These are phyloP conservation scores for Melinaea menophilus DNA, from an alignment of 2,888 invertebrate genomes.

Conservation along the genomic window DNA sequence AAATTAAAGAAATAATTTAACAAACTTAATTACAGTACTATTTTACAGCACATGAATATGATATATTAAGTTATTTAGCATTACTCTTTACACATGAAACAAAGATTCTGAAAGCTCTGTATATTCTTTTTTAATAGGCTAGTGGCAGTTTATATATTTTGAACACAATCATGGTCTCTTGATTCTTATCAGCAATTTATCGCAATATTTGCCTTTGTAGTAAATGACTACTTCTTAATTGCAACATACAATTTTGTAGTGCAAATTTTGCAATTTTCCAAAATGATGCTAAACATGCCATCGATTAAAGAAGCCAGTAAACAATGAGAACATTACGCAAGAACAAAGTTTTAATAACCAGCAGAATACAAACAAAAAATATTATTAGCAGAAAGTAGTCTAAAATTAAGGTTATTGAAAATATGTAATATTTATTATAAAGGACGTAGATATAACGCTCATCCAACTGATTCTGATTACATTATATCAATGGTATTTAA, in stretches of 20 bases:
- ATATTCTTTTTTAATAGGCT: conserved; percentile 4
- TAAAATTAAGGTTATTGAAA: too few species aligned
- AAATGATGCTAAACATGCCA: neutral
- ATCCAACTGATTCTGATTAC: neutral
- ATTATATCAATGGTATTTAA: neutral
- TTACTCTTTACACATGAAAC: neutral
- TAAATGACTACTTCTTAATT: neutral
- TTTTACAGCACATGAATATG: conserved; percentile 7
- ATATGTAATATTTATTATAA: too few species aligned
- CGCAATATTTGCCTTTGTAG: neutral
- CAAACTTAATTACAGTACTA: conserved; percentile 19
- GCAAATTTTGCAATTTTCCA: neutral
- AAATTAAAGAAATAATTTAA: conserved; percentile 60
- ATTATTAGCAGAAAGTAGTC: too few species aligned
- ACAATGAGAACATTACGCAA: too few species aligned
- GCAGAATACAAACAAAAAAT: too few species aligned
- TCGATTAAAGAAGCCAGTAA: neutral
- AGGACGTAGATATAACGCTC: neutral
- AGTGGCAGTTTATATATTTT: conserved; percentile 15
- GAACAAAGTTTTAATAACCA: too few species aligned
- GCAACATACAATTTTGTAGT: neutral
- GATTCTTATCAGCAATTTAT: neutral
- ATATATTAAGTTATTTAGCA: conserved; percentile 12
- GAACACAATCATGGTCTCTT: neutral
- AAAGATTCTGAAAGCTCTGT: neutral